Base-by-base conservation (phyloP, 1,140 invertebrate genomes). In the Sitodiplosis mosellana region DNA sequence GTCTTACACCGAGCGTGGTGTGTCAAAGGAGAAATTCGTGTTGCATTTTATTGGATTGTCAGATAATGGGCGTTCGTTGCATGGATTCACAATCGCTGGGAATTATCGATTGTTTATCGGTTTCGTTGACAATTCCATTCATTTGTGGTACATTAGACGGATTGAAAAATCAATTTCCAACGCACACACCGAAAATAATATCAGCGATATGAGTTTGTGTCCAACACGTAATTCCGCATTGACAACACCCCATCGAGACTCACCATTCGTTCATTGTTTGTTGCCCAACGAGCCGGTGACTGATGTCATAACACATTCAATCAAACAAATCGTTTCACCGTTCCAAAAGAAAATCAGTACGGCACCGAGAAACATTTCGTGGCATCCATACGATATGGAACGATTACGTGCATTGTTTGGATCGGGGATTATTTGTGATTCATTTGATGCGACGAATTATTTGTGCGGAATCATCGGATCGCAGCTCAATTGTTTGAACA, bases 161-260 rank as follows among this genome's bases (percentile, higher is more conserved):
- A 86, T 93, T 60, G 84, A 90, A 53, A 84, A 87, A 59, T 86
- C 87, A 11, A 71, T 93, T 45, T 67, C 84, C 12, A 74, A 77
- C 33, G 66, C 87, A 44, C 71, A 73, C 47, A 83, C 87, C 54
- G 67, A 65, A 17, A 78, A 80, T 55, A 75, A 74, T 50, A 72
- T 90, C 42, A 67, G 73, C 14, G 85, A 87, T 66, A 74, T 91
- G 27, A 66, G 73, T 43, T 94, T 88, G 88, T 90, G 87, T 64
- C 87, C 88, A 8, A 91, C 87, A n/a, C 46, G 12, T 22, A 47
- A 12, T 19, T n/a, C 7, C 15, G 15, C 47, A 41, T 51, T 64
- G 2, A 59, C 61, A 4, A 58, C 58, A 0, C 47, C 64, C 41
- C 60, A 62, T 50, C 52, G 60, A 6, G 62, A 64, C 12, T 61